Evolutionary conservation across 2,797 vertebrate species (phyloP).

Genomic region (Enteromius trimaculatus): DNA sequence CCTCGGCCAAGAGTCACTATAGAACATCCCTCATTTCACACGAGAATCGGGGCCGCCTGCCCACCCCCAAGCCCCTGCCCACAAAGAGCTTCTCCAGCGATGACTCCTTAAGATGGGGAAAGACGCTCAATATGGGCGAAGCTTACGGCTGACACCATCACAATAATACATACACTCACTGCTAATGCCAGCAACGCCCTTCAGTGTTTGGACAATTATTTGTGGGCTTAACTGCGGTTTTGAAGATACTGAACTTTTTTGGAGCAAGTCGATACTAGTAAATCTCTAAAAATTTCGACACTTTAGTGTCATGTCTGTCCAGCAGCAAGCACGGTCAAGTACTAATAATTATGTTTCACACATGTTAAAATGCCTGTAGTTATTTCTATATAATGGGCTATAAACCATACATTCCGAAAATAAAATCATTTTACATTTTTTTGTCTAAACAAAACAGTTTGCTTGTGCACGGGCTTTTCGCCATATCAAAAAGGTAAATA

Average conservation of each 20-base stretch:
- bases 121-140: constrained; percentile 11
- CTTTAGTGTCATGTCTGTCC: neutral
- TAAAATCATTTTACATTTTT: neutral
- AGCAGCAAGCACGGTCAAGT: neutral
- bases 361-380: neutral
- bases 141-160: constrained; percentile 8
- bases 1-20: constrained; percentile 58
- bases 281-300: neutral
- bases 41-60: constrained; percentile 49
- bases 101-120: constrained; percentile 26
- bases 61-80: constrained; percentile 46
- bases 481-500: neutral
- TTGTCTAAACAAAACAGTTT: neutral
- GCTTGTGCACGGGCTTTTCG: neutral
- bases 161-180: constrained; percentile 25
- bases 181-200: constrained; percentile 23
- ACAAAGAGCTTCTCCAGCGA: constrained; percentile 42
- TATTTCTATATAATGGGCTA: neutral
- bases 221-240: constrained; percentile 2
- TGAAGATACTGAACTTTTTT: neutral
- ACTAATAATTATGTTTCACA: neutral
- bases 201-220: neutral
- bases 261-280: neutral
- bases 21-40: constrained; percentile 59
- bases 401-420: neutral